Evolutionary conservation across 2,888 invertebrate species (phyloP).

Genomic region (Kuschelorhynchus macadamiae): DNA sequence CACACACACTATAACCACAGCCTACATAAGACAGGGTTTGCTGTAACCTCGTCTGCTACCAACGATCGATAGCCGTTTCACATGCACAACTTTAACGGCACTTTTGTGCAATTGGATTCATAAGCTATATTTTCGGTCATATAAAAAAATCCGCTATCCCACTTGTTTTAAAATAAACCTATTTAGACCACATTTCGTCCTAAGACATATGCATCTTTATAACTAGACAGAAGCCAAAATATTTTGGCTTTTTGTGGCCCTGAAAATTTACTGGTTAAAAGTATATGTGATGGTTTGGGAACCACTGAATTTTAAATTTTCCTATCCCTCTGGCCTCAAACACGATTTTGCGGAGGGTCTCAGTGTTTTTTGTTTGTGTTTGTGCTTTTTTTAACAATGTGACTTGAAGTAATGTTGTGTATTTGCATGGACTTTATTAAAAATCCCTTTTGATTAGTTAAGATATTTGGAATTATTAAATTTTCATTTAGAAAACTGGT

Average conservation of each 20-base stretch:
- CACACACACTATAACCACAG: too few species aligned
- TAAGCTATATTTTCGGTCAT: too few species aligned
- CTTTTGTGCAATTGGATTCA: too few species aligned
- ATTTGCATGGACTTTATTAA: neutral
- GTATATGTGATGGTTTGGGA: slow-evolving; percentile 46
- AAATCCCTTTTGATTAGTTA: neutral
- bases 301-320: slow-evolving; percentile 45
- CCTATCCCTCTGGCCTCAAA: neutral
- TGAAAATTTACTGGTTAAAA: neutral
- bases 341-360: slow-evolving; percentile 13
- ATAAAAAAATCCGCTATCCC: too few species aligned
- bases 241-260: neutral
- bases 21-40: too few species aligned
- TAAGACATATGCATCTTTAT: too few species aligned
- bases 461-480: neutral
- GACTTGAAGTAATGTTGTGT: slow-evolving; percentile 13
- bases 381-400: slow-evolving; percentile 19
- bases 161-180: too few species aligned
- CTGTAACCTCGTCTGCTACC: too few species aligned
- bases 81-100: too few species aligned
- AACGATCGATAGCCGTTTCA: too few species aligned
- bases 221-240: neutral
- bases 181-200: too few species aligned
- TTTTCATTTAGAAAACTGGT: slow-evolving; percentile 13
- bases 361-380: slow-evolving; percentile 17